Base-by-base conservation (phyloP, 2,113 vertebrate species). In the Plotosus lineatus region DNA sequence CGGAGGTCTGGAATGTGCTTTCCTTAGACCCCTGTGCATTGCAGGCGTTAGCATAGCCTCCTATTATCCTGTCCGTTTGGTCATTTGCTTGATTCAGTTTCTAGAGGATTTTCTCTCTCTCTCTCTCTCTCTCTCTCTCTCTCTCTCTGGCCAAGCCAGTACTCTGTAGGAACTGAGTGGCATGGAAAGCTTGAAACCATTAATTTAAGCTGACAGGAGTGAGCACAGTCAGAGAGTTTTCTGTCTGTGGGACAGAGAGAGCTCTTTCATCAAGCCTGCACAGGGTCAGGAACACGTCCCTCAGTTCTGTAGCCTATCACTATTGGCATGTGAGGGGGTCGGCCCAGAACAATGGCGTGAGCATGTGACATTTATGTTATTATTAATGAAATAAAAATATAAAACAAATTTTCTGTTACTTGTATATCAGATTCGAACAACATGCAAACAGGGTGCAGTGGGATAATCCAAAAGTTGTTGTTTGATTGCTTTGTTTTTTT, bases 181-280 rank as follows among this genome's bases (percentile, higher is more conserved):
- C 76, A 65, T 74, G 81, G 75, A 86, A 78, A 75, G 83, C 75
- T 21, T 23, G 23, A 58, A 68, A 74, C n/a, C 68, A 77, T 85
- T 93, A 91, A 92, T 90, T 82, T 80, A 86, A 88, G n/a, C 80
- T 91, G 89, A 92, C 91, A 92, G 89, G 84, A 91, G 83, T 91
- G 89, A 91, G 87, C 90, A 90, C 86, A 87, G 87, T 92, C 86
- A 89, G 88, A 88, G 87, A 89, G 88, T 82, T 74, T 88, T 85
- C 86, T 92, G 90, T 92, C 90, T 89, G 74, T 82, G 81, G 84
- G 63, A 87, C 88, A 89, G 82, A 90, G 66, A 60, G 26, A 85
- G 84, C 81, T 80, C 84, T 89, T 91, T 91, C 77, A 88, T 77
- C 42, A n/a, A 72, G 51, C 48, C 78, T 55, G 21, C 76, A 21